Percentiles rank a stretch among this genome's conserved stretches.
phyloP scores from a whole-genome alignment of 2,888 invertebrate species.

The Ornithoptera alexandrae region DNA sequence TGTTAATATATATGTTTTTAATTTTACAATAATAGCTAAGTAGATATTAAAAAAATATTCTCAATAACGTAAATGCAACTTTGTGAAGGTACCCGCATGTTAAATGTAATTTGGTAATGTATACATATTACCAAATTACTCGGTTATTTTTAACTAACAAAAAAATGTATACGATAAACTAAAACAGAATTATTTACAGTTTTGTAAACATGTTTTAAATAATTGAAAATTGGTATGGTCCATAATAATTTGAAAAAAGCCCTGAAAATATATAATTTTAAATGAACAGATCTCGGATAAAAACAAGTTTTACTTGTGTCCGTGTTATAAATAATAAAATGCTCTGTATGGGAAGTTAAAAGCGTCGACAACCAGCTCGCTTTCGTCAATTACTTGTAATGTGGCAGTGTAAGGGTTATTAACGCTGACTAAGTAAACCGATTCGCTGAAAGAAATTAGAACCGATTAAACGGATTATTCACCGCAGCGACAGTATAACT shows the following conservation, averaged over 20 bases:
- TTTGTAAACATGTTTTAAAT: neutral
- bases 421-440: neutral
- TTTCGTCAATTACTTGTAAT: neutral
- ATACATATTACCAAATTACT: neutral
- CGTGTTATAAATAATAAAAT: neutral
- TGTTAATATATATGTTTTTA: too few species aligned
- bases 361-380: neutral
- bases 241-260: neutral
- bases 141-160: neutral
- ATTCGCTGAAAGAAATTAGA: conserved; percentile 1
- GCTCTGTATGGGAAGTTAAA: neutral
- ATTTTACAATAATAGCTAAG: too few species aligned
- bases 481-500: neutral
- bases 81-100: too few species aligned
- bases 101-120: too few species aligned
- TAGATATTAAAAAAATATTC: too few species aligned
- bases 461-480: conserved; percentile 1
- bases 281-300: neutral
- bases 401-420: neutral
- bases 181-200: neutral
- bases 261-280: neutral
- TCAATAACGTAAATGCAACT: too few species aligned
- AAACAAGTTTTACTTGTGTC: neutral
- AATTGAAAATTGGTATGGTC: neutral
- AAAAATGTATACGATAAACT: neutral